Evolutionary conservation across 1,140 invertebrate genomes (phyloP).

Genomic region (Phocides pigmalion): DNA sequence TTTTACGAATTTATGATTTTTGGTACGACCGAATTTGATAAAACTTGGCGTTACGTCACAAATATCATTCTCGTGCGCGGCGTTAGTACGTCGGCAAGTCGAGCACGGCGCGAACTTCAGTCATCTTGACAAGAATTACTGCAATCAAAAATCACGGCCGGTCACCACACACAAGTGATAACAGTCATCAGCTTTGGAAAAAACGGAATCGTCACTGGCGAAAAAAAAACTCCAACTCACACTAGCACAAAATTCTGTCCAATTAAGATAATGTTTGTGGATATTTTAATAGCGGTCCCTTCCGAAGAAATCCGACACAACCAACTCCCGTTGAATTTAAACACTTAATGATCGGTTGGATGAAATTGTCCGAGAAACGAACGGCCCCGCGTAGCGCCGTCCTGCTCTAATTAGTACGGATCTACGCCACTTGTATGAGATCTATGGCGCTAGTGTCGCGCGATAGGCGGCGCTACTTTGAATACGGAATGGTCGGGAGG

Average conservation of each 20-base stretch:
- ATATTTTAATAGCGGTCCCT: slow-evolving; percentile 83
- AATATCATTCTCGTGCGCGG: slow-evolving; percentile 68
- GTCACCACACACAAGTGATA: slow-evolving; percentile 67
- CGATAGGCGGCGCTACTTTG: slow-evolving; percentile 47
- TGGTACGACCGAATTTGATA: slow-evolving; percentile 18
- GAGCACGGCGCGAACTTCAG: slow-evolving; percentile 40
- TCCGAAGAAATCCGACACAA: slow-evolving; percentile 81
- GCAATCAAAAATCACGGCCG: slow-evolving; percentile 53
- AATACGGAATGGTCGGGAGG: slow-evolving; percentile 55
- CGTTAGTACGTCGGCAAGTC: slow-evolving; percentile 18
- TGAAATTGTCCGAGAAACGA: slow-evolving; percentile 82
- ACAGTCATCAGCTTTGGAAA: slow-evolving; percentile 76
- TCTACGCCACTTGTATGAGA: slow-evolving; percentile 65
- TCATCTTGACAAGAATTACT: slow-evolving; percentile 46
- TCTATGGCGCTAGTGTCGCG: slow-evolving; percentile 59
- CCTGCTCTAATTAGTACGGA: slow-evolving; percentile 74
- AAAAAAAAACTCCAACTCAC: slow-evolving; percentile 70
- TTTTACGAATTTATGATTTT: slow-evolving; percentile 52
- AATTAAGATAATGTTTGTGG: slow-evolving; percentile 83
- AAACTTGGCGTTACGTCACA: slow-evolving; percentile 57
- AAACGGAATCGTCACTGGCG: slow-evolving; percentile 67
- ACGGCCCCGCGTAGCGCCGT: slow-evolving; percentile 65
- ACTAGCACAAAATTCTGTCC: slow-evolving; percentile 80
- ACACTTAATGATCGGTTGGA: slow-evolving; percentile 83
- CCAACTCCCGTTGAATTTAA: slow-evolving; percentile 82